Conservation (phyloP, 2,113 vertebrate genomes). For the Mesitornis unicolor region DNA sequence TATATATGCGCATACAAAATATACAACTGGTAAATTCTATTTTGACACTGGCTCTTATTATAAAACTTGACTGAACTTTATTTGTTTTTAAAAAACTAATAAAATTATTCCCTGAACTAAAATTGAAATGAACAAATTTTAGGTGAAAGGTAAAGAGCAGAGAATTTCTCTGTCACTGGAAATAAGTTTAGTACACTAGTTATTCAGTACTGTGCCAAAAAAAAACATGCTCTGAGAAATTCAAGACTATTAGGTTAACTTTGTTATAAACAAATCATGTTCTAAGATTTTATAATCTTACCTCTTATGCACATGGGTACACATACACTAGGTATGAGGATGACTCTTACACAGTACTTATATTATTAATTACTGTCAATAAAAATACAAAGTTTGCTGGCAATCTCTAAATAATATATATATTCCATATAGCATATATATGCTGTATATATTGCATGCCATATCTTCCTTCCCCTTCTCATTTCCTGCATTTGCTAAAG, state of each 20-base stretch:
- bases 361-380: background rate
- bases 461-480: background rate
- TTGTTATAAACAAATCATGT: background rate
- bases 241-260: background rate
- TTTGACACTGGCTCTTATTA: background rate
- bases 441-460: background rate
- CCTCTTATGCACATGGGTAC: accelerated
- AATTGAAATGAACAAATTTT: background rate
- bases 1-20: background rate
- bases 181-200: background rate
- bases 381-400: background rate
- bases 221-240: background rate
- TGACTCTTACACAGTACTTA: background rate
- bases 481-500: conserved; percentile 10
- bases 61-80: background rate
- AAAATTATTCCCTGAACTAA: background rate
- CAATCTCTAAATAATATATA: background rate
- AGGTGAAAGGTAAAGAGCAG: background rate
- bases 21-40: background rate
- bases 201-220: background rate
- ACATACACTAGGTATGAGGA: background rate
- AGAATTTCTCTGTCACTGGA: background rate
- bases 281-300: background rate
- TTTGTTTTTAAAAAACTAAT: background rate
- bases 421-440: background rate